These are phyloP conservation scores for Spodoptera litura DNA, from an alignment of 1,140 invertebrate genomes.

Conservation along the genomic window DNA sequence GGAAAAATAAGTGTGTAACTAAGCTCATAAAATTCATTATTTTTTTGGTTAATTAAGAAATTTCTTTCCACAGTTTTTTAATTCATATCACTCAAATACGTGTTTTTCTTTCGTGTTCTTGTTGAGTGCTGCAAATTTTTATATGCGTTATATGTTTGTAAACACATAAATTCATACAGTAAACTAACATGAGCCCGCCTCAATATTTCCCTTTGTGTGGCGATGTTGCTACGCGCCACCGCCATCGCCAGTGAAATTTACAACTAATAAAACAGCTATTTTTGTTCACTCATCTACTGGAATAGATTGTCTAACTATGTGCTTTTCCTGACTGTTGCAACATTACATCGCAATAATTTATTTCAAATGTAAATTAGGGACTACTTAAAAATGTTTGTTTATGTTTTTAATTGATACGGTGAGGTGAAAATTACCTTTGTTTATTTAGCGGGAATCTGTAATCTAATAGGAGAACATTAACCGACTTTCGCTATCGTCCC, in stretches of 20 bases:
- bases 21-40: no score
- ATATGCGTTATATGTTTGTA: background rate
- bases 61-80: no score
- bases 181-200: slow-evolving; percentile 19
- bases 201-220: slow-evolving; percentile 20
- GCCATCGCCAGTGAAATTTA: slow-evolving; percentile 13
- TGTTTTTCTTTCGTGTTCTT: no score
- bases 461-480: slow-evolving; percentile 21
- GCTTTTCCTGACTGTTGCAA: slow-evolving; percentile 52
- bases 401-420: slow-evolving; percentile 1
- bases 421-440: slow-evolving; percentile 7
- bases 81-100: no score
- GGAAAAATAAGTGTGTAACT: no score
- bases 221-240: background rate
- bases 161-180: slow-evolving; percentile 9
- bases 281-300: slow-evolving; percentile 48
- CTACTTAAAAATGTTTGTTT: slow-evolving; percentile 8
- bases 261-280: slow-evolving; percentile 55
- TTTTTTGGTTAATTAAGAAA: no score
- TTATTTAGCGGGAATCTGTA: slow-evolving; percentile 27
- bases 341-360: background rate
- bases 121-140: background rate
- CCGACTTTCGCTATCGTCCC: slow-evolving; percentile 2
- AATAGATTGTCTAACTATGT: slow-evolving; percentile 51
- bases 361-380: slow-evolving; percentile 9